A percentile compares a stretch with the other conserved stretches of the same genome.
Conservation (phyloP, 2,797 vertebrate genomes). For the Okamejei kenojei region DNA sequence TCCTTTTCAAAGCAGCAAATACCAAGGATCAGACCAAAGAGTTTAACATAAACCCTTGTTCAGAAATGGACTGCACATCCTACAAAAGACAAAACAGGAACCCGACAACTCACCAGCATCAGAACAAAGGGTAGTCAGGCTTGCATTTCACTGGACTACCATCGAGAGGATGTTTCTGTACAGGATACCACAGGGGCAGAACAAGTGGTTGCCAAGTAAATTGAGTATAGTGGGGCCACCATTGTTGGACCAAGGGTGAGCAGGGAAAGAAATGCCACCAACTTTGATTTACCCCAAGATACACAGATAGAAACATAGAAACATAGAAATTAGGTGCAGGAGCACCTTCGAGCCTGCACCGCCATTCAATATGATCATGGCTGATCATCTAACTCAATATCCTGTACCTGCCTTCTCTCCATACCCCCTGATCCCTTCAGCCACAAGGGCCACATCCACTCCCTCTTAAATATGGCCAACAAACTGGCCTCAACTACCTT, state of each 20-base stretch:
- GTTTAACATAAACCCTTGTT: neutral
- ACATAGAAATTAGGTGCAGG: too few species aligned
- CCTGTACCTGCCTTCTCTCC: too few species aligned
- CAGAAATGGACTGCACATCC: neutral
- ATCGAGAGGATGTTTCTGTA: neutral
- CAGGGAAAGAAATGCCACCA: neutral
- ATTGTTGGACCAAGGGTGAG: neutral
- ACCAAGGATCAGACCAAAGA: too few species aligned
- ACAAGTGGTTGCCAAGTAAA: neutral
- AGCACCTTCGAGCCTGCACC: too few species aligned
- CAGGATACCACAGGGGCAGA: neutral
- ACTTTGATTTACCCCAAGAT: neutral
- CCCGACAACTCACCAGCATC: neutral
- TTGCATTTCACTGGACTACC: neutral
- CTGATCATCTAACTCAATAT: too few species aligned
- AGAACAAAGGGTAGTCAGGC: neutral
- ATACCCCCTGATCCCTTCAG: too few species aligned
- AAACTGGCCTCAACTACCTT: too few species aligned
- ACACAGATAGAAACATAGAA: neutral
- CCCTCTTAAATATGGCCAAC: too few species aligned
- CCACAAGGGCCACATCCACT: too few species aligned
- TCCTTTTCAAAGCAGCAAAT: neutral
- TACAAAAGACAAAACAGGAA: neutral
- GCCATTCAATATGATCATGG: too few species aligned
- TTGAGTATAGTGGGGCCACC: neutral